Conservation (phyloP, 1,140 invertebrate species). For the Macrocentrus cingulum region DNA sequence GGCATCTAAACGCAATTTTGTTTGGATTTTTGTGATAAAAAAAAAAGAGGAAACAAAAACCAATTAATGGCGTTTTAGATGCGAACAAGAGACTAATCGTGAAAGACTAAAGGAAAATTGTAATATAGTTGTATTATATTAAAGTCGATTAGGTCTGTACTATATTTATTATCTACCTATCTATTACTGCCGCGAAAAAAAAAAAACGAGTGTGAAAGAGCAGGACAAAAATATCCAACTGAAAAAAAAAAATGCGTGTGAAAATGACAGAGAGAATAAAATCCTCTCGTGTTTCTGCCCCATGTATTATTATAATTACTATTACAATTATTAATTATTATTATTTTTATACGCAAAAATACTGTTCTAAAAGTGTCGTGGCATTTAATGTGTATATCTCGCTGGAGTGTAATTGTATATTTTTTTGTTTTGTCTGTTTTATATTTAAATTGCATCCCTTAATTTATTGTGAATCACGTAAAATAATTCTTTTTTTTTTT, state of each 20-base stretch:
- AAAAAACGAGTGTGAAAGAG: conserved; percentile 19
- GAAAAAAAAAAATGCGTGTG: conserved; percentile 53
- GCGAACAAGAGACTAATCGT: conserved; percentile 31
- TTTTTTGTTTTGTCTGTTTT: not conserved
- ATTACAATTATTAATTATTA: no score
- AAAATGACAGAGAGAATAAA: conserved; percentile 41
- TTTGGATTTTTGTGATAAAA: not conserved
- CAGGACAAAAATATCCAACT: conserved; percentile 55
- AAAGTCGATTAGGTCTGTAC: conserved; percentile 58
- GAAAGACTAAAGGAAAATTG: conserved; percentile 39
- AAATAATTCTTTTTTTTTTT: conserved; percentile 1
- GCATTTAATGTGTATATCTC: conserved; percentile 31
- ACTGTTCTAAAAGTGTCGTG: conserved; percentile 2
- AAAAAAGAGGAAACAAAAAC: not conserved
- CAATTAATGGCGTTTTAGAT: not conserved
- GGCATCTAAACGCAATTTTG: not conserved
- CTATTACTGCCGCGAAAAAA: conserved; percentile 51
- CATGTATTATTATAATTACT: conserved; percentile 35
- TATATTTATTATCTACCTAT: conserved; percentile 59
- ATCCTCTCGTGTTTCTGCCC: conserved; percentile 33
- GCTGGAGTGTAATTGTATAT: conserved; percentile 34
- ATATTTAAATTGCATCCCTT: not conserved
- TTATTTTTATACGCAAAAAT: conserved; percentile 3
- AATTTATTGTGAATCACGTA: not conserved
- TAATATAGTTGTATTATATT: conserved; percentile 59